Percentiles rank a stretch among this genome's conserved stretches.
phyloP scores from a whole-genome alignment of 2,113 vertebrate genomes.

The Marmota monax region DNA sequence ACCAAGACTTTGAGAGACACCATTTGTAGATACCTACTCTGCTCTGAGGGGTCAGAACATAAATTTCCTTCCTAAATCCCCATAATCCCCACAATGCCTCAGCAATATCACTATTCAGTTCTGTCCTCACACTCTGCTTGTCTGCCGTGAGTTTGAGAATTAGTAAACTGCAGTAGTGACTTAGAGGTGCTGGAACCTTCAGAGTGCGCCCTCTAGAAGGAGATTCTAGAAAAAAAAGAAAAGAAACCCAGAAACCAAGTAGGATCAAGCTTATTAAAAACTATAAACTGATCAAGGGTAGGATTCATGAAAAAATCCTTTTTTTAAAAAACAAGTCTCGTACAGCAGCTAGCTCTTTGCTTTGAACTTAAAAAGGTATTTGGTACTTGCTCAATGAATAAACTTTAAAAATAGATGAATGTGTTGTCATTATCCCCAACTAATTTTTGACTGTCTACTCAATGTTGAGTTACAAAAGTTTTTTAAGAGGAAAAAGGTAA shows the following conservation, averaged over 20 bases:
- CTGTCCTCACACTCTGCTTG: not conserved
- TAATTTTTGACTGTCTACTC: conserved; percentile 19
- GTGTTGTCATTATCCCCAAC: not conserved
- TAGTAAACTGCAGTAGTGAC: not conserved
- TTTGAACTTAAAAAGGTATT: not conserved
- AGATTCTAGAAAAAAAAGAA: not conserved
- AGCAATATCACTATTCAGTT: not conserved
- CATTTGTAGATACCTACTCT: not conserved
- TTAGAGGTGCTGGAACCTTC: not conserved
- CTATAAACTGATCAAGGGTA: not conserved
- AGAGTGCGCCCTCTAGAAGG: not conserved
- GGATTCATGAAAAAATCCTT: not conserved
- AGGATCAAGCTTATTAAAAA: conserved; percentile 25
- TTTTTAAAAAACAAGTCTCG: not conserved
- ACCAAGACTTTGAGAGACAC: not conserved
- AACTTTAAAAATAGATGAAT: not conserved
- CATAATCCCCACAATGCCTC: not conserved
- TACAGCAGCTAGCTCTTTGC: not conserved
- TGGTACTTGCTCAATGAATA: not conserved
- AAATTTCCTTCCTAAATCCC: not conserved
- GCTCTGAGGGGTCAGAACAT: not conserved
- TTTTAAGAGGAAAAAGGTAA: not conserved
- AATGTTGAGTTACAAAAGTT: not conserved
- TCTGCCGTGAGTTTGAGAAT: not conserved
- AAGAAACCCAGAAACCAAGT: not conserved